Evolutionary conservation across 2,888 invertebrate species (phyloP).

Genomic region (Drosophila affinis): DNA sequence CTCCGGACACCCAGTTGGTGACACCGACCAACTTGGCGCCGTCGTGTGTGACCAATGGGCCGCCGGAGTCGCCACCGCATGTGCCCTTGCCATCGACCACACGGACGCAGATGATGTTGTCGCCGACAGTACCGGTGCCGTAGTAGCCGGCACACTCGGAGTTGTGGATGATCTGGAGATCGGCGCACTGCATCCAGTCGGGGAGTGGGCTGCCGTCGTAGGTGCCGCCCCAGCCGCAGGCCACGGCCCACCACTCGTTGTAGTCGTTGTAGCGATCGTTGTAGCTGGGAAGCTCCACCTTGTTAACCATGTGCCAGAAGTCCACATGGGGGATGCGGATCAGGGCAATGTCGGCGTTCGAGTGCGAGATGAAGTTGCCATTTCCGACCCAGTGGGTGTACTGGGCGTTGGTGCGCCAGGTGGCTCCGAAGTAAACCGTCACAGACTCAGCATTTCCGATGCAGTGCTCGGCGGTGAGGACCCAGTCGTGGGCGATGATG

Average conservation of each 20-base stretch:
- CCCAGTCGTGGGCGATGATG: conserved; percentile 56
- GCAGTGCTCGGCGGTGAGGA: conserved; percentile 72
- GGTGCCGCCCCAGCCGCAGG: conserved; percentile 66
- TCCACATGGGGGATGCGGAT: conserved; percentile 52
- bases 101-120: conserved; percentile 65
- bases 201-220: conserved; percentile 74
- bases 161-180: conserved; percentile 71
- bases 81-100: conserved; percentile 62
- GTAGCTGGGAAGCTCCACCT: conserved; percentile 39
- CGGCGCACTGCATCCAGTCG: conserved; percentile 51
- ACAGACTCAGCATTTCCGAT: conserved; percentile 46
- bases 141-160: conserved; percentile 81
- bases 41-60: conserved; percentile 69
- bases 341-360: conserved; percentile 64
- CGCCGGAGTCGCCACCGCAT: conserved; percentile 81
- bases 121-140: conserved; percentile 61
- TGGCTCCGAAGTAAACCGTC: conserved; percentile 66
- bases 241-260: conserved; percentile 46
- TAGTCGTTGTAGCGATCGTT: conserved; percentile 35
- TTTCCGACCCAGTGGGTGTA: conserved; percentile 52
- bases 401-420: conserved; percentile 60
- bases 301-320: conserved; percentile 34
- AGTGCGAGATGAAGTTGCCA: conserved; percentile 55
- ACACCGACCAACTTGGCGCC: conserved; percentile 69
- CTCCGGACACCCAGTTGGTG: too few species aligned